Conservation (phyloP, 2,888 invertebrate species). For the Limenitis camilla region DNA sequence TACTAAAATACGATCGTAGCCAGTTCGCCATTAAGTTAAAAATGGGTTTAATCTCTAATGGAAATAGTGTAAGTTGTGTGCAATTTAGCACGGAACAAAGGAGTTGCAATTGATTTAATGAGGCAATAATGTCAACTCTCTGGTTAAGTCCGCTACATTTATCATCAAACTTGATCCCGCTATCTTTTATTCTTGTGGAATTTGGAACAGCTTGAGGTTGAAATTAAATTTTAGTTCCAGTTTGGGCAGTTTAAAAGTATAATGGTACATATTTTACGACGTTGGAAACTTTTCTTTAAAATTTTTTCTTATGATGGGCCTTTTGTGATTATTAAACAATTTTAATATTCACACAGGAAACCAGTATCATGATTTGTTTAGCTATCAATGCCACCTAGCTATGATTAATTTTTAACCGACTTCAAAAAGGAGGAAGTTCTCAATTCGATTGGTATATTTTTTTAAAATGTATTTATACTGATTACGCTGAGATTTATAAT, state of each 20-base stretch:
- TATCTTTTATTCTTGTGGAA: conserved; percentile 9
- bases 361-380: no score
- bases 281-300: no score
- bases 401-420: no score
- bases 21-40: conserved; percentile 69
- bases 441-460: no score
- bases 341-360: no score
- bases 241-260: background rate
- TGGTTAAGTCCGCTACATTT: conserved; percentile 17
- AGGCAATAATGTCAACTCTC: conserved; percentile 25
- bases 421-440: no score
- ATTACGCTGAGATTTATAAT: no score
- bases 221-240: background rate
- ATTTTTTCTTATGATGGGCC: no score
- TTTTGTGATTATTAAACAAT: no score
- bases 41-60: conserved; percentile 72
- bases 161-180: conserved; percentile 15
- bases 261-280: no score
- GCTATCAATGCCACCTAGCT: no score
- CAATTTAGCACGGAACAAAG: conserved; percentile 47
- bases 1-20: conserved; percentile 59
- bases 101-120: conserved; percentile 49
- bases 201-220: background rate
- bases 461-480: no score
- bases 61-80: conserved; percentile 68